A percentile compares a stretch with the other conserved stretches of the same genome.
Evolutionary conservation across 2,797 vertebrate genomes (phyloP).

Genomic region (Acipenser oxyrinchus): DNA sequence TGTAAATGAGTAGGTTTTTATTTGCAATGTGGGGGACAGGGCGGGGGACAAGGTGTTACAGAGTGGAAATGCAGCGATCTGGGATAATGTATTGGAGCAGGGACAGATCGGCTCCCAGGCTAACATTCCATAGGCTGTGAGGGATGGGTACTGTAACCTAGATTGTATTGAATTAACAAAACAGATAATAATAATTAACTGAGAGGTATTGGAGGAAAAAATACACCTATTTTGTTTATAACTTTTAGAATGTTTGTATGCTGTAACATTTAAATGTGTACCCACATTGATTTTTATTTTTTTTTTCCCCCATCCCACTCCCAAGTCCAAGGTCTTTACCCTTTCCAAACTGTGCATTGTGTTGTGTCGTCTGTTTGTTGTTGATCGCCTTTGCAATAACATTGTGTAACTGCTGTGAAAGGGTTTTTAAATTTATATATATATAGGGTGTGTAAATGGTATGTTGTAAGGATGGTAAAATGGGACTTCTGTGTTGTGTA

Average conservation of each 20-base stretch:
- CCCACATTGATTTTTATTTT: slow-evolving; percentile 53
- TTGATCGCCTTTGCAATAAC: slow-evolving; percentile 70
- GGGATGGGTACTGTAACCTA: slow-evolving; percentile 58
- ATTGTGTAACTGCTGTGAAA: slow-evolving; percentile 74
- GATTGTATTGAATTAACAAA: slow-evolving; percentile 12
- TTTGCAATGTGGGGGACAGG: slow-evolving; percentile 42
- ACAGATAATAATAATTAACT: slow-evolving; percentile 20
- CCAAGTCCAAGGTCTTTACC: slow-evolving; percentile 55
- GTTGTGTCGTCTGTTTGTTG: slow-evolving; percentile 56
- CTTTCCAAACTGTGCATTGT: slow-evolving; percentile 60
- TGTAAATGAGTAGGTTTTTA: slow-evolving; percentile 60
- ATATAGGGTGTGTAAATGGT: slow-evolving; percentile 54
- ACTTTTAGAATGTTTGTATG: slow-evolving; percentile 65
- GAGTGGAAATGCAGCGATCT: slow-evolving; percentile 32
- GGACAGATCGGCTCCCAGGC: slow-evolving; percentile 43
- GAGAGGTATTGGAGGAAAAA: slow-evolving; percentile 38
- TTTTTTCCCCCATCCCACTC: slow-evolving; percentile 38
- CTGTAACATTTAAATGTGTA: slow-evolving; percentile 53
- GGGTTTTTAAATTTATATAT: slow-evolving; percentile 49
- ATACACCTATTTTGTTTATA: slow-evolving; percentile 45
- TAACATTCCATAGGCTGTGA: slow-evolving; percentile 59
- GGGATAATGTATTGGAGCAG: slow-evolving; percentile 42
- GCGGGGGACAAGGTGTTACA: slow-evolving; percentile 34
- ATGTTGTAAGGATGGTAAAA: slow-evolving; percentile 39
- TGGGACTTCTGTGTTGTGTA: slow-evolving; percentile 20